These are phyloP conservation scores for Dastarcus helophoroides DNA, from an alignment of 2,888 invertebrate genomes.

Conservation along the genomic window DNA sequence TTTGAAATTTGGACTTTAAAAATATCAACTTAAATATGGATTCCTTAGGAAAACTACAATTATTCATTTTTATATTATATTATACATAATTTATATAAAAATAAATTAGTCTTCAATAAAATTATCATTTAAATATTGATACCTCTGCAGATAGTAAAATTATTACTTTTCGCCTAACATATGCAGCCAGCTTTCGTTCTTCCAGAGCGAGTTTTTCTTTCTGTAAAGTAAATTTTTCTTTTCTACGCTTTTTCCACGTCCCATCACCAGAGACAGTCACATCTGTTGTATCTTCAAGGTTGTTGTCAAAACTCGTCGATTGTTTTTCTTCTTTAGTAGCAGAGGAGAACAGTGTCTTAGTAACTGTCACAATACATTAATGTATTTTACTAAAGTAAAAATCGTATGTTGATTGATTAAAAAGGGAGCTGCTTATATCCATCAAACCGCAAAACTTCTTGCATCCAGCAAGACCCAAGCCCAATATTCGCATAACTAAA, in stretches of 20 bases:
- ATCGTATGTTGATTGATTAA: conserved; percentile 16
- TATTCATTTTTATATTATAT: too few relatives aligned
- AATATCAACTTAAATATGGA: too few relatives aligned
- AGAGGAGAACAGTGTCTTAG: conserved; percentile 10
- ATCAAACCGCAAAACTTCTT: conserved; percentile 17
- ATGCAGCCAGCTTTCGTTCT: too few relatives aligned
- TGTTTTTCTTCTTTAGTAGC: conserved; percentile 11
- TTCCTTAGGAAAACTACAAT: too few relatives aligned
- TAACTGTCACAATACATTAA: conserved; percentile 9
- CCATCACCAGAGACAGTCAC: conserved; percentile 4
- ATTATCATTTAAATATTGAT: too few relatives aligned
- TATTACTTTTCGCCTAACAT: too few relatives aligned
- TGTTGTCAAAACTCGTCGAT: conserved; percentile 1
- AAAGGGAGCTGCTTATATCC: conserved; percentile 15
- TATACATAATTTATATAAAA: too few relatives aligned
- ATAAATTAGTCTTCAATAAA: too few relatives aligned
- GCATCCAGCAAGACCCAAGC: conserved; percentile 14
- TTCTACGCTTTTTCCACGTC: not conserved
- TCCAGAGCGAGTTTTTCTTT: too few relatives aligned
- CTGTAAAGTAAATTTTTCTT: too few relatives aligned
- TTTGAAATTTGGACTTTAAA: too few relatives aligned
- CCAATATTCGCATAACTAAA: conserved; percentile 15
- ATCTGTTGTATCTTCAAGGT: conserved; percentile 3
- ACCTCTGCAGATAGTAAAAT: too few relatives aligned
- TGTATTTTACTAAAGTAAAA: conserved; percentile 11